These are phyloP conservation scores for Drosophila anomalata DNA, from an alignment of 2,888 invertebrate genomes.

Conservation along the genomic window DNA sequence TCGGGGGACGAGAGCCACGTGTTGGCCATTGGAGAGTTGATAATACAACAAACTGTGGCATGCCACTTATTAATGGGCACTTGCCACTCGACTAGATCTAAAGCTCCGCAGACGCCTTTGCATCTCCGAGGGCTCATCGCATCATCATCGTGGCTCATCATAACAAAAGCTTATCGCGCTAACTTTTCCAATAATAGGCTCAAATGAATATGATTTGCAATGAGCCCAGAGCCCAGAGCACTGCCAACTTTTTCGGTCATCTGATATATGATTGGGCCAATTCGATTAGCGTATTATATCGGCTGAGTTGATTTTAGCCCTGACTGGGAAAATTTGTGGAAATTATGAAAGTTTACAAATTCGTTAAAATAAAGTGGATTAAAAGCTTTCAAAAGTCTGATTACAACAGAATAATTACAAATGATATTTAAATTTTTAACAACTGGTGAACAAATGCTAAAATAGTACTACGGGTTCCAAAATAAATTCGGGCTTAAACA, in stretches of 20 bases:
- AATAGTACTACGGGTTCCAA: too few species aligned
- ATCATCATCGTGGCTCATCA: constrained; percentile 62
- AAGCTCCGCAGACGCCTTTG: constrained; percentile 42
- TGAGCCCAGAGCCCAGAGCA: constrained; percentile 18
- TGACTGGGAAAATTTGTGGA: constrained; percentile 1
- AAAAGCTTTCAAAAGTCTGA: not conserved
- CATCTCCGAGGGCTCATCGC: constrained; percentile 45
- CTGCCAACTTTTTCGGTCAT: constrained; percentile 50
- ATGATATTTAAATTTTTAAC: not conserved
- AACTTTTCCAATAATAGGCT: constrained; percentile 79
- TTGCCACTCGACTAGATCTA: constrained; percentile 70
- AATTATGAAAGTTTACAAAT: not conserved
- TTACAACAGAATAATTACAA: not conserved
- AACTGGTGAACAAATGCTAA: too few species aligned
- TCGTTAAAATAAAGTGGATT: not conserved
- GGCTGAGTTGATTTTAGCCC: constrained; percentile 15
- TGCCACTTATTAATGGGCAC: constrained; percentile 72
- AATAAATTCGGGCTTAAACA: not conserved
- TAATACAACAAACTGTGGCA: constrained; percentile 44
- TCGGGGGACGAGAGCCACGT: constrained; percentile 39
- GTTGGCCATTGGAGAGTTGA: constrained; percentile 62
- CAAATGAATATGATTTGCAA: constrained; percentile 68
- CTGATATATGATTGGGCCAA: constrained; percentile 56
- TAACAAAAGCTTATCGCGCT: constrained; percentile 75
- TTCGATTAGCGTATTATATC: constrained; percentile 55